phyloP scores from a whole-genome alignment of 2,797 vertebrate genomes.

The Geotrypetes seraphini region DNA sequence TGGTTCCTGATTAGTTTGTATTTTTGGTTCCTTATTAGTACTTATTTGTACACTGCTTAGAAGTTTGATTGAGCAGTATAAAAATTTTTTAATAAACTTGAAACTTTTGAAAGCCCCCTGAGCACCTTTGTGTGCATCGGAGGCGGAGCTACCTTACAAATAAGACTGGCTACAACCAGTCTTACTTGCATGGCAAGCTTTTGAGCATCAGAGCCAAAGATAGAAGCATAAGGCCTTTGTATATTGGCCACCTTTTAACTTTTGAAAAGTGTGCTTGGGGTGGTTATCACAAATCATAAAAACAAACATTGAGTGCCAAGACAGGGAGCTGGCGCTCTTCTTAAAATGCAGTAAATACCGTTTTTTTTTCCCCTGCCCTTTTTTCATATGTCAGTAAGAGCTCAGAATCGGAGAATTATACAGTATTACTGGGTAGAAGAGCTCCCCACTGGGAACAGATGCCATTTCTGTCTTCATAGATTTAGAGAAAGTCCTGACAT shows the following conservation, averaged over 20 bases:
- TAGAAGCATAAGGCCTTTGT: no score
- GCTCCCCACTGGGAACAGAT: conserved; percentile 58
- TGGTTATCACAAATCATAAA: conserved; percentile 39
- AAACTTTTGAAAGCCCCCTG: no score
- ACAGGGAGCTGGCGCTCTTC: conserved; percentile 47
- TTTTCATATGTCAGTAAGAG: conserved; percentile 58
- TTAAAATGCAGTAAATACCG: conserved; percentile 52
- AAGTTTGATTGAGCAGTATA: no score
- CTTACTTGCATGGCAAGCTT: no score
- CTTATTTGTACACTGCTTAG: no score
- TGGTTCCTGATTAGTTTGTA: no score
- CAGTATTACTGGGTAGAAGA: conserved; percentile 57
- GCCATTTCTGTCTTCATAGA: conserved; percentile 65
- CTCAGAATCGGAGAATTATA: conserved; percentile 58
- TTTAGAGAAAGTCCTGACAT: conserved; percentile 65
- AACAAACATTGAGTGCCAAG: conserved; percentile 48
- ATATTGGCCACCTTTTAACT: neutral
- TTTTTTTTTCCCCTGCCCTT: conserved; percentile 42
- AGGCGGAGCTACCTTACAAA: no score
- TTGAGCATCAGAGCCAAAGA: no score
- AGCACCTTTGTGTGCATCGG: no score
- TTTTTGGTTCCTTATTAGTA: no score
- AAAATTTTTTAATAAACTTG: no score
- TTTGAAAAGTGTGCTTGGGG: conserved; percentile 18
- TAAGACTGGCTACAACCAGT: no score